Evolutionary conservation across 2,888 invertebrate genomes (phyloP), one percentile per base, ranked within the genome.

Genomic region (Metacarcinus magister): DNA sequence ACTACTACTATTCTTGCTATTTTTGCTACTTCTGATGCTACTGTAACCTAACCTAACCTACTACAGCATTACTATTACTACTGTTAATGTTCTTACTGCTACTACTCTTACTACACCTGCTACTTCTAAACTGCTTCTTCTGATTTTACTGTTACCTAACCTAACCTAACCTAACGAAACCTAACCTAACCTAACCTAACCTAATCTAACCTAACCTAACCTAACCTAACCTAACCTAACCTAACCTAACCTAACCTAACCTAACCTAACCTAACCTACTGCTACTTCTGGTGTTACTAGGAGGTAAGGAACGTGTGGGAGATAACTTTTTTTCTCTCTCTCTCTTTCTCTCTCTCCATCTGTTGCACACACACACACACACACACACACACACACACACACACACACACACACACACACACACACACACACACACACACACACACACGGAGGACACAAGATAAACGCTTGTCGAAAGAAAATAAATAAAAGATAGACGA

Each of bases 21-120:
- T 89, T 87, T n/a, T 82, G 32, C 94, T 94, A 89, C 87, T 89
- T 89, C 89, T 75, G 96, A n/a, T n/a, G 94, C 96, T 28, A 16
- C n/a, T 96, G 95, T 54, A 13, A 96, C 97, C 96, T 95, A 90
- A 95, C 96, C 91, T 96, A 96, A 96, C 96, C 96, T 97, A 96
- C n/a, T n/a, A n/a, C n/a, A n/a, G n/a, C n/a, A n/a, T n/a, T n/a
- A n/a, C n/a, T n/a, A n/a, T n/a, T n/a, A n/a, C n/a, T n/a, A n/a
- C n/a, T n/a, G n/a, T n/a, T n/a, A n/a, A n/a, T n/a, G n/a, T n/a
- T n/a, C n/a, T n/a, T n/a, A n/a, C n/a, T n/a, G n/a, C n/a, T n/a
- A n/a, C n/a, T n/a, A n/a, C n/a, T n/a, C n/a, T n/a, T n/a, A 87
- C 43, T 96, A 89, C 92, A 82, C 43, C 16, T 82, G 32, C 94